Conservation (phyloP, 35 echinoderm and acorn worm genomes). For the Hemicentrotus pulcherrimus region DNA sequence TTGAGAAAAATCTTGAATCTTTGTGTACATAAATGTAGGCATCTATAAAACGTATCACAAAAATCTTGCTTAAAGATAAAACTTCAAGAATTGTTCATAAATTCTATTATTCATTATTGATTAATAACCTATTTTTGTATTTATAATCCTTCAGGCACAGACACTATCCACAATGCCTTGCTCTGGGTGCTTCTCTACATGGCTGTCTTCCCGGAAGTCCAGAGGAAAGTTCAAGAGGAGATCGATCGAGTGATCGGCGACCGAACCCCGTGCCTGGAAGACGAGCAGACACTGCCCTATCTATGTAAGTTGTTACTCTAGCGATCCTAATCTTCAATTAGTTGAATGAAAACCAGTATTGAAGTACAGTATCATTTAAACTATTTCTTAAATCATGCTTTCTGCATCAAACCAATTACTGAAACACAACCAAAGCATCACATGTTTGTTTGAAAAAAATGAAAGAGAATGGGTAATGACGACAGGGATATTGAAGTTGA, state of each 20-base stretch:
- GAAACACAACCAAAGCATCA: no score
- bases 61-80: neutral
- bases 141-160: constrained; percentile 68
- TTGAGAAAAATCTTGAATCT: no score
- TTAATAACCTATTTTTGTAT: neutral
- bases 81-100: neutral
- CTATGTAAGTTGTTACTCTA: constrained; percentile 58
- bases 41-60: neutral
- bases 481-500: neutral
- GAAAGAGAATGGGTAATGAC: no score
- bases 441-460: no score
- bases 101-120: neutral
- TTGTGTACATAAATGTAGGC: no score
- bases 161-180: constrained; percentile 91
- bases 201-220: constrained; percentile 86
- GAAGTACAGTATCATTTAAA: no score
- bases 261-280: constrained; percentile 52
- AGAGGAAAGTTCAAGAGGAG: constrained; percentile 74
- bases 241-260: constrained; percentile 62
- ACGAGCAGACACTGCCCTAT: constrained; percentile 61
- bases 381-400: no score
- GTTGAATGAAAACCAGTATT: no score
- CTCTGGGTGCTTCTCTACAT: constrained; percentile 94
- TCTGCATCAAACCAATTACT: no score
- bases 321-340: no score